phyloP scores from a whole-genome alignment of 2,888 invertebrate species.

The Oligia latruncula region DNA sequence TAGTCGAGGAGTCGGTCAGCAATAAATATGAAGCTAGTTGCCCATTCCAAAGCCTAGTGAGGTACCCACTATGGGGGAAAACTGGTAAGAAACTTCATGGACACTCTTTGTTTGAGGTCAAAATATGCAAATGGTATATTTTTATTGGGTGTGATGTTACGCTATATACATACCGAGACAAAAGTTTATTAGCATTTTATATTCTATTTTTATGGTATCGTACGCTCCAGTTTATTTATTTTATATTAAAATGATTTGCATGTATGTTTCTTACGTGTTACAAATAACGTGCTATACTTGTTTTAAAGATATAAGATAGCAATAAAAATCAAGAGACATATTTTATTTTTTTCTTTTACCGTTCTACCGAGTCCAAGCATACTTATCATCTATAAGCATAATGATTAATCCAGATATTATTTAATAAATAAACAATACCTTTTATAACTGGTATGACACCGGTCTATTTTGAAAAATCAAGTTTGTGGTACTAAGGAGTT shows the following conservation, averaged over 20 bases:
- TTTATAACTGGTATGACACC: neutral
- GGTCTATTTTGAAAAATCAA: too few species aligned
- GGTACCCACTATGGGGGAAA: neutral
- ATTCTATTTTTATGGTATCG: neutral
- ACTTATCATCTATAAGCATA: neutral
- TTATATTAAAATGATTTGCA: neutral
- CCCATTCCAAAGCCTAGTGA: neutral
- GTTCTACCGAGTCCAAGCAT: too few species aligned
- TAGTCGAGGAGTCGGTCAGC: neutral
- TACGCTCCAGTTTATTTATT: neutral
- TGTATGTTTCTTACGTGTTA: neutral
- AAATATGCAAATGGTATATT: neutral
- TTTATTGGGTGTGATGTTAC: neutral
- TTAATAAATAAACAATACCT: neutral
- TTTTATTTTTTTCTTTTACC: neutral
- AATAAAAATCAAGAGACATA: neutral
- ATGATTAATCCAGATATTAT: neutral
- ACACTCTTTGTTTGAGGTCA: neutral
- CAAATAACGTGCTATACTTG: neutral
- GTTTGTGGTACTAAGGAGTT: neutral
- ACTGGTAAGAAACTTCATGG: neutral
- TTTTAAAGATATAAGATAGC: neutral
- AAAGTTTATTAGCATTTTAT: neutral
- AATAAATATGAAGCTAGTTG: neutral
- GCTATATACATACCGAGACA: neutral